A percentile compares a stretch with the other conserved stretches of the same genome.
Conservation (phyloP, 2,888 invertebrate species). For the Pemphredon lugubris region DNA sequence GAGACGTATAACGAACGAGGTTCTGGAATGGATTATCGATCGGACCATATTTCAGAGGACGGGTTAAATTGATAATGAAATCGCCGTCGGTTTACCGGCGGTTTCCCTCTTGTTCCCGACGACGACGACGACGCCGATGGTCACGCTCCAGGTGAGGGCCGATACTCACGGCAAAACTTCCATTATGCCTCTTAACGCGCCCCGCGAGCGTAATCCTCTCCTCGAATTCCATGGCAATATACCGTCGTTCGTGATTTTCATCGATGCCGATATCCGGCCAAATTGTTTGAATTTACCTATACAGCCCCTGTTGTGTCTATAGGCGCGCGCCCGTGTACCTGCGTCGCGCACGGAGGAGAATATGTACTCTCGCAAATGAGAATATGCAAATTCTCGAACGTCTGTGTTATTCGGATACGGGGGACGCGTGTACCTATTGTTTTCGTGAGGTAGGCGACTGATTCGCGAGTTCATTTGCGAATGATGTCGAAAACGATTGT, state of each 20-base stretch:
- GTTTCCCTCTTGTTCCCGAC: slow-evolving; percentile 4
- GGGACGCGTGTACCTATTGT: not conserved
- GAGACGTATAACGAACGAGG: slow-evolving; percentile 58
- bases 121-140: slow-evolving; percentile 9
- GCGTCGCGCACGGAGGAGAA: not conserved
- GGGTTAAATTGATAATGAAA: slow-evolving; percentile 69
- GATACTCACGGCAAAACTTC: slow-evolving; percentile 22
- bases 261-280: no score
- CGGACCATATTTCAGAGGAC: slow-evolving; percentile 61
- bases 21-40: slow-evolving; percentile 70
- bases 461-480: no score
- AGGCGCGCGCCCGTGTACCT: no score
- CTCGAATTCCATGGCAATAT: no score
- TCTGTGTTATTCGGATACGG: not conserved
- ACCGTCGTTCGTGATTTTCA: no score
- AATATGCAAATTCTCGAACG: not conserved
- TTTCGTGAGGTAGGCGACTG: not conserved
- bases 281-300: no score
- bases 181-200: slow-evolving; percentile 7
- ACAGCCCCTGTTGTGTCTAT: no score
- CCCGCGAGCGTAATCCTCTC: no score
- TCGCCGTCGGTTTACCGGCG: slow-evolving; percentile 49
- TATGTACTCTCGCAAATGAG: not conserved
- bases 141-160: not conserved
- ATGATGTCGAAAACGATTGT: no score